These are phyloP conservation scores for Epizoanthus illoricatus DNA, from an alignment of 92 coral and sea anemone species.

Conservation along the genomic window DNA sequence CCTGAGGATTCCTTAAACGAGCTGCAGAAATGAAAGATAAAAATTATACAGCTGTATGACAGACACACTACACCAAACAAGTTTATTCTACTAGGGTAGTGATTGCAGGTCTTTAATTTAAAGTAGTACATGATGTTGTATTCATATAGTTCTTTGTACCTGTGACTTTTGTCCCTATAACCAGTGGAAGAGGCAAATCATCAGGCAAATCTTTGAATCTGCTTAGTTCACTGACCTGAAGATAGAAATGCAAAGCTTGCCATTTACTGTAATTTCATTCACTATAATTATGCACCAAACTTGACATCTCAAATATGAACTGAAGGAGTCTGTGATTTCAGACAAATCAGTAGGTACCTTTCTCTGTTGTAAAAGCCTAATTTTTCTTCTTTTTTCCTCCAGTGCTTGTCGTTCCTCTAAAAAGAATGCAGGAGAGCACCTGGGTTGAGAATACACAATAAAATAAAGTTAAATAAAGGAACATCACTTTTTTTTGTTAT, in stretches of 20 bases:
- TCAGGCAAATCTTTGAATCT: conserved; percentile 94
- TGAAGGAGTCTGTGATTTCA: no score
- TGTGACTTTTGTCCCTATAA: conserved; percentile 98
- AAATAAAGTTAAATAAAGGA: neutral
- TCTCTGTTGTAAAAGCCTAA: conserved; percentile 88
- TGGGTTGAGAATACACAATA: neutral
- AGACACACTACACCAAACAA: no score
- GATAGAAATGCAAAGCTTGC: neutral
- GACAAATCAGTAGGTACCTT: conserved; percentile 59
- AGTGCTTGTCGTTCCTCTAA: conserved; percentile 91
- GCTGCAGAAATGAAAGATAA: conserved; percentile 48
- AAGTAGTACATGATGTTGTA: neutral
- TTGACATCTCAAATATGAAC: neutral
- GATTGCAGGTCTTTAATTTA: no score
- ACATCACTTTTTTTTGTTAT: neutral
- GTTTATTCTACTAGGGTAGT: no score
- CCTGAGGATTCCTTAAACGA: conserved; percentile 84
- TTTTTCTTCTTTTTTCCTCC: conserved; percentile 88
- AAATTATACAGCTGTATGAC: neutral
- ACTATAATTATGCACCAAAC: neutral
- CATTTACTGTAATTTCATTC: neutral
- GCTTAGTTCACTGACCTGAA: conserved; percentile 83
- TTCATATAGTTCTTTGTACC: conserved; percentile 35
- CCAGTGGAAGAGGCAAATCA: conserved; percentile 92
- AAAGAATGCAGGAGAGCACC: conserved; percentile 94